phyloP scores from a whole-genome alignment of 2,888 invertebrate species.

The Margaritifera margaritifera region DNA sequence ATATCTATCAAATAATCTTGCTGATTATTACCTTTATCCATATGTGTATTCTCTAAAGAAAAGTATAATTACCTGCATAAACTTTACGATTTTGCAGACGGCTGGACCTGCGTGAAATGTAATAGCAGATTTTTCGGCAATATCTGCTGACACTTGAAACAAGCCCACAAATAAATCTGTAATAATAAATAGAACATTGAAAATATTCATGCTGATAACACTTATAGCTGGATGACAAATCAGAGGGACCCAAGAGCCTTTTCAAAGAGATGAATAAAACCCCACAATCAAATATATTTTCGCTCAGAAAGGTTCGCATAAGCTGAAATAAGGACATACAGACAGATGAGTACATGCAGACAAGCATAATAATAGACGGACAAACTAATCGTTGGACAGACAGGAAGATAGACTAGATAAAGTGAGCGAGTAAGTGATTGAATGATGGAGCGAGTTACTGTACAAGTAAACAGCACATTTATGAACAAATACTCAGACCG shows the following conservation, averaged over 20 bases:
- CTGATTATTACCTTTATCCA: too few relatives aligned
- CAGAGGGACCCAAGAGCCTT: background rate
- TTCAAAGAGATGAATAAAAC: background rate
- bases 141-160: slow-evolving; percentile 61
- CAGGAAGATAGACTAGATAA: too few relatives aligned
- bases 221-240: accelerated
- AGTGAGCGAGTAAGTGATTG: too few relatives aligned
- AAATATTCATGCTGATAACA: background rate
- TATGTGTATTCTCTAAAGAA: too few relatives aligned
- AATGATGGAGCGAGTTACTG: too few relatives aligned
- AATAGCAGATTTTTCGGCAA: slow-evolving; percentile 58
- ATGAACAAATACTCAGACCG: too few relatives aligned
- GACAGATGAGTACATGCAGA: too few relatives aligned
- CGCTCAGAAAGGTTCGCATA: background rate
- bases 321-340: too few relatives aligned
- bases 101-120: slow-evolving; percentile 66
- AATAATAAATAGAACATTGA: slow-evolving; percentile 8
- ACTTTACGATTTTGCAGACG: slow-evolving; percentile 63
- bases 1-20: too few relatives aligned
- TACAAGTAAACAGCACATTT: too few relatives aligned
- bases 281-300: background rate
- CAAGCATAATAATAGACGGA: too few relatives aligned
- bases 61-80: slow-evolving; percentile 45
- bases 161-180: slow-evolving; percentile 66
- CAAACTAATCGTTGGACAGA: too few relatives aligned